Evolutionary conservation across 2,797 vertebrate species (phyloP).

Genomic region (Anas acuta): DNA sequence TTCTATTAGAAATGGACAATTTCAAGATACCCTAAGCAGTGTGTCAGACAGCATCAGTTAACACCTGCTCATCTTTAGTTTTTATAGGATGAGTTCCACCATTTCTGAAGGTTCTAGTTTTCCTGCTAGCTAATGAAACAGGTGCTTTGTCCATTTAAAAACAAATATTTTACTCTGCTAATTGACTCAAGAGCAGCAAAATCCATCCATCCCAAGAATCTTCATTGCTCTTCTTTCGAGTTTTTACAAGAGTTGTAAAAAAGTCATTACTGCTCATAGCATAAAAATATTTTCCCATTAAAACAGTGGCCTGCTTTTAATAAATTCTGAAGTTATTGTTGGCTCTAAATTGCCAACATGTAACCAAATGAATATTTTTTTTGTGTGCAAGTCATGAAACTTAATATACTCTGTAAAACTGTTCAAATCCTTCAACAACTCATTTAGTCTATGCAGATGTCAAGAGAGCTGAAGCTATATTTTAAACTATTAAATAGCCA

Average conservation of each 20-base stretch:
- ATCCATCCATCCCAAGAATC: constrained; percentile 21
- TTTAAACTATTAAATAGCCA: constrained; percentile 20
- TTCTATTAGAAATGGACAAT: not conserved
- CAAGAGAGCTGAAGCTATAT: constrained; percentile 56
- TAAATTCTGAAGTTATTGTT: constrained; percentile 73
- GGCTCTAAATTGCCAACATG: constrained; percentile 60
- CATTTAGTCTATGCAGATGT: constrained; percentile 65
- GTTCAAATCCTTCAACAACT: constrained; percentile 69
- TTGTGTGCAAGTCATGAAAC: constrained; percentile 72
- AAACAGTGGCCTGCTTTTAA: constrained; percentile 76
- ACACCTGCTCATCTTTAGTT: constrained; percentile 19
- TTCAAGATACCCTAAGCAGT: not conserved
- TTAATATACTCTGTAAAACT: constrained; percentile 71
- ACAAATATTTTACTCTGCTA: constrained; percentile 17
- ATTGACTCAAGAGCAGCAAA: constrained; percentile 35
- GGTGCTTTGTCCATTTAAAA: constrained; percentile 18
- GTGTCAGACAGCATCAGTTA: not conserved
- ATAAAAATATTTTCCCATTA: constrained; percentile 75
- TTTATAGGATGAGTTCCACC: constrained; percentile 21
- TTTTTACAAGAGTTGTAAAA: constrained; percentile 66
- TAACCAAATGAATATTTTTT: constrained; percentile 73
- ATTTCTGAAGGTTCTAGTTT: not conserved
- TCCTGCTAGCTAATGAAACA: constrained; percentile 19
- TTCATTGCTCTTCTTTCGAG: constrained; percentile 42
- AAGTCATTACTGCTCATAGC: constrained; percentile 60